Evolutionary conservation across 2,113 vertebrate species (phyloP).

Genomic region (Ia io): DNA sequence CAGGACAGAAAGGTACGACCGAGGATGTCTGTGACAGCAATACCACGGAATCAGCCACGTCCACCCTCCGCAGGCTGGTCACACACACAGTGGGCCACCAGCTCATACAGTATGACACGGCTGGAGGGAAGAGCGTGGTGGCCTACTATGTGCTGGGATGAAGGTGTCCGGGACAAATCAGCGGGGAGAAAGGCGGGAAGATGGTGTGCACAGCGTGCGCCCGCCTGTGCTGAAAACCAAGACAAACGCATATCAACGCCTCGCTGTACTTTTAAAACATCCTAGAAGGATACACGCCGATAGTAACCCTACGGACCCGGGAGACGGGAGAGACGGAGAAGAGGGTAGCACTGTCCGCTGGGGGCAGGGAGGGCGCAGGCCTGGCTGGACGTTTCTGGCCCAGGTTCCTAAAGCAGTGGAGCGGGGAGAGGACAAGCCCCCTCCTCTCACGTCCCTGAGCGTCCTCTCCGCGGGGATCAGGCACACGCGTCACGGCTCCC

Average conservation of each 20-base stretch:
- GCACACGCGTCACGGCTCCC: not conserved
- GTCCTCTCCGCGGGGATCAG: not conserved
- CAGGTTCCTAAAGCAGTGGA: not conserved
- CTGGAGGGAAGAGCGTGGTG: not conserved
- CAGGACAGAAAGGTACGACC: not conserved
- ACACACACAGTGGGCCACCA: not conserved
- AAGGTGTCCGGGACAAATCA: not conserved
- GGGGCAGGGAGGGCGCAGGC: not conserved
- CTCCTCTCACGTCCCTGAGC: not conserved
- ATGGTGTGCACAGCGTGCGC: rapidly evolving
- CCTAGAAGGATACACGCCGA: not conserved
- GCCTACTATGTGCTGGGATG: not conserved
- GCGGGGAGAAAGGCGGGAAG: not conserved
- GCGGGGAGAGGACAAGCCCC: not conserved
- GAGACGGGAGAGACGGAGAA: not conserved
- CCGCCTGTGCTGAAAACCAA: not conserved
- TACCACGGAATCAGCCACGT: not conserved
- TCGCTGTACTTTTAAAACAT: not conserved
- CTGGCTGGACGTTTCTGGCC: not conserved
- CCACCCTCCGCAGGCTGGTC: not conserved
- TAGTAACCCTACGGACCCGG: not conserved
- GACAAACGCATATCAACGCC: not conserved
- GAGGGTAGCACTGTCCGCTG: not conserved
- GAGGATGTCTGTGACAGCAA: not conserved
- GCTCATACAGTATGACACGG: not conserved